phyloP scores from a whole-genome alignment of 1,140 invertebrate species.

The Megalopta genalis region DNA sequence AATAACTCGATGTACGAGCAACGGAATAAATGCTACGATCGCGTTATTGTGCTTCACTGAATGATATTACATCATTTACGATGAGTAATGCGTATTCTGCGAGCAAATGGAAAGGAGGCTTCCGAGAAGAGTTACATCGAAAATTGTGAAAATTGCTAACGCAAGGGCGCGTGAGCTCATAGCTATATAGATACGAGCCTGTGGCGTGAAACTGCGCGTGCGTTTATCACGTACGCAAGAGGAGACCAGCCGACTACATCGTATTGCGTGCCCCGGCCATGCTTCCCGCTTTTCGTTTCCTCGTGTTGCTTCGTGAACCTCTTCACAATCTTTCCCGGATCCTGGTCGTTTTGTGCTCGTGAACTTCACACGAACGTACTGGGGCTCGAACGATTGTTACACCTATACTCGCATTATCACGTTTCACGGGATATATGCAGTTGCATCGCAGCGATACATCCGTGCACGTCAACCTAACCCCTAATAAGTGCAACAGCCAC shows the following conservation, averaged over 20 bases:
- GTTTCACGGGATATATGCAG: neutral
- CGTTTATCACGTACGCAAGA: conserved; percentile 7
- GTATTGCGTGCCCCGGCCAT: conserved; percentile 50
- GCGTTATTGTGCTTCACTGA: neutral
- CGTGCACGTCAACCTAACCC: conserved; percentile 48
- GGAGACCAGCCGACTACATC: conserved; percentile 50
- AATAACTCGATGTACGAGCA: conserved; percentile 10
- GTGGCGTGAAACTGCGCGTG: conserved; percentile 9
- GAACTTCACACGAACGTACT: neutral
- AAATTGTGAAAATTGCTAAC: conserved; percentile 14
- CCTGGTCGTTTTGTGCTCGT: conserved; percentile 12
- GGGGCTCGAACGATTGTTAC: neutral
- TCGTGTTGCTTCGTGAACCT: conserved; percentile 25
- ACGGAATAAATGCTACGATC: neutral
- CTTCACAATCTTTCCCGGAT: conserved; percentile 25
- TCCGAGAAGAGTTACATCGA: neutral
- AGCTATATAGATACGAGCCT: conserved; percentile 12
- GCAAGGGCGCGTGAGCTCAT: conserved; percentile 4
- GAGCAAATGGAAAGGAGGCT: neutral
- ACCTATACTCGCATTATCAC: neutral
- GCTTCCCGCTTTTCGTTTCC: conserved; percentile 56
- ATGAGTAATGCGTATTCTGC: neutral
- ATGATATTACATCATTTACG: neutral
- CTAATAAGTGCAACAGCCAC: conserved; percentile 38
- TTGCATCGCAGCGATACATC: conserved; percentile 1